These are phyloP conservation scores for Corythornis vintsioides DNA, from an alignment of 2,113 vertebrate species.

Conservation along the genomic window DNA sequence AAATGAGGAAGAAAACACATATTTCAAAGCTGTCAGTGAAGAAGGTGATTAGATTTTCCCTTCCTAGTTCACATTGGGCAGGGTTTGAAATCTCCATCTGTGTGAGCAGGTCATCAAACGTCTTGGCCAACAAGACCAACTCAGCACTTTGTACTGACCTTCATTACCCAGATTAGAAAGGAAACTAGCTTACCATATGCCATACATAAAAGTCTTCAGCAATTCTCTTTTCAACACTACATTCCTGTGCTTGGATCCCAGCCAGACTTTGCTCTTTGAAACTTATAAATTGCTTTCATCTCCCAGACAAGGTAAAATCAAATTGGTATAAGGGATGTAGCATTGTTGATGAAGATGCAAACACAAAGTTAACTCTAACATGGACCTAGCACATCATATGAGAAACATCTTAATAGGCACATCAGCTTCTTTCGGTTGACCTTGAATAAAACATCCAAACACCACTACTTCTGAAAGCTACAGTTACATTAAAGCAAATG, in stretches of 20 bases:
- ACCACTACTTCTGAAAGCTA: neutral
- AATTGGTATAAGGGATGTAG: constrained; percentile 59
- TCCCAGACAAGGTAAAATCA: constrained; percentile 70
- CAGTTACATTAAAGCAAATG: neutral
- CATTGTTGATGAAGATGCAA: constrained; percentile 64
- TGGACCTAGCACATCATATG: neutral
- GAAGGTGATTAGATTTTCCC: neutral
- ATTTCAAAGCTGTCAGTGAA: neutral
- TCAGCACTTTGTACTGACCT: constrained; percentile 52
- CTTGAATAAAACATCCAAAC: neutral
- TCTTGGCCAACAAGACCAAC: constrained; percentile 52
- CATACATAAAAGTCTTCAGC: constrained; percentile 55
- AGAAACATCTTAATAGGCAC: constrained; percentile 49
- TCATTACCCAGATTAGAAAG: constrained; percentile 56
- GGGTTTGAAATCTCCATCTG: constrained; percentile 12
- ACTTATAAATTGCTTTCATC: constrained; percentile 73
- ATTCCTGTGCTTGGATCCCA: constrained; percentile 62
- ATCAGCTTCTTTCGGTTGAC: neutral
- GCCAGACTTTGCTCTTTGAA: constrained; percentile 63
- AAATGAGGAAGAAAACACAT: neutral
- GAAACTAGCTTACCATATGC: constrained; percentile 58
- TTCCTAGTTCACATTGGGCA: neutral
- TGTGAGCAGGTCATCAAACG: neutral
- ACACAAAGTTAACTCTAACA: constrained; percentile 36
- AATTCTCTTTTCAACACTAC: constrained; percentile 49